Percentiles rank a stretch among this genome's conserved stretches.
These are phyloP conservation scores for Rhabdomys pumilio DNA, from an alignment of 2,797 vertebrate species.

Conservation along the genomic window DNA sequence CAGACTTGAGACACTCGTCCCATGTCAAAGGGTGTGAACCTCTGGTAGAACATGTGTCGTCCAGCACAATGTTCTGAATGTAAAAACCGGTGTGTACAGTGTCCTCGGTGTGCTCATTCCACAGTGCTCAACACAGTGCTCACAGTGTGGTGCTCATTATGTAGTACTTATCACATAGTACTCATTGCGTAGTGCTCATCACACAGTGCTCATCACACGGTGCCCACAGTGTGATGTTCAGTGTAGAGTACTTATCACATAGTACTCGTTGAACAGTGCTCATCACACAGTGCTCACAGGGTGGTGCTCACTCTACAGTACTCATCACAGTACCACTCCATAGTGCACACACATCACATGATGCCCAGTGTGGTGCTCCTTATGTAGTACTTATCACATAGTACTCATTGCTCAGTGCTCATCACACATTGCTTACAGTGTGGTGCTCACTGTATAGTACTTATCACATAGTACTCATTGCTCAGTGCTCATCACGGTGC, in stretches of 20 bases:
- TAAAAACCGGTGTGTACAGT: background rate
- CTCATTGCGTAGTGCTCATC: background rate
- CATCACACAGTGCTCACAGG: background rate
- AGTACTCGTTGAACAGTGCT: no score
- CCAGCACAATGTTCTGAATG: background rate
- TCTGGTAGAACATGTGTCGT: background rate
- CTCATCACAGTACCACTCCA: background rate
- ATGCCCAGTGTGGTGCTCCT: background rate
- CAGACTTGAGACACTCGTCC: background rate
- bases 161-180: accelerated
- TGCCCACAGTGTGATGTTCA: background rate
- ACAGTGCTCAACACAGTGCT: background rate
- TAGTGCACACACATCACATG: background rate
- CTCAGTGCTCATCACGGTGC: background rate
- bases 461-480: background rate
- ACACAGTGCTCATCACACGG: background rate
- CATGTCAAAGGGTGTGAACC: background rate
- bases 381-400: background rate
- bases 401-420: background rate
- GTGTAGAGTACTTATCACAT: background rate
- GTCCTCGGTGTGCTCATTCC: background rate
- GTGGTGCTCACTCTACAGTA: background rate
- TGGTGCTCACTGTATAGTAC: background rate
- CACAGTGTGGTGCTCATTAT: background rate
- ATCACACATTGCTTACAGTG: background rate